These are phyloP conservation scores for Numida meleagris DNA, from an alignment of 2,113 vertebrate genomes.

Conservation along the genomic window DNA sequence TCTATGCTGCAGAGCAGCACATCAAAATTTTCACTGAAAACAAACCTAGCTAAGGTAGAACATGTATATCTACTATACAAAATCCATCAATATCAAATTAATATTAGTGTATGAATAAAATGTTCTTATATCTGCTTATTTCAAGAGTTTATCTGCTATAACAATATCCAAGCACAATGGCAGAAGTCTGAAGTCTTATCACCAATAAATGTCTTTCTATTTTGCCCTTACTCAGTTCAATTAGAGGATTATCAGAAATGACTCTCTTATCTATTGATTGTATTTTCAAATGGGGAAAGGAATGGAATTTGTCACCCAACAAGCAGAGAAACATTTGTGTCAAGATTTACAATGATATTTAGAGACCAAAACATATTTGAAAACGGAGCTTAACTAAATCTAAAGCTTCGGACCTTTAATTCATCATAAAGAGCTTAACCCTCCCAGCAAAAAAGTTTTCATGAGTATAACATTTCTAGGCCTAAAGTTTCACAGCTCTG, in stretches of 20 bases:
- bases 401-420: neutral
- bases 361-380: neutral
- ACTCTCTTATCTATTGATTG: neutral
- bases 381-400: neutral
- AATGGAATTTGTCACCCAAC: neutral
- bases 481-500: neutral
- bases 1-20: neutral
- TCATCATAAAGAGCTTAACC: neutral
- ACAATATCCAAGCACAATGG: neutral
- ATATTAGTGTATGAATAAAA: neutral
- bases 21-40: neutral
- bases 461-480: neutral
- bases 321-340: neutral
- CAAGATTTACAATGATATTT: neutral
- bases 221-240: neutral
- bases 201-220: neutral
- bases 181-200: neutral
- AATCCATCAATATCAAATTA: neutral
- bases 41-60: neutral
- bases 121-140: neutral
- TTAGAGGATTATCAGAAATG: neutral
- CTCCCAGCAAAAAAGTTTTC: neutral
- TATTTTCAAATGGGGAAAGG: conserved; percentile 9
- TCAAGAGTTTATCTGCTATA: neutral
- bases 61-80: neutral